Base-by-base conservation (phyloP, 2,888 invertebrate species). In the Lysandra coridon region DNA sequence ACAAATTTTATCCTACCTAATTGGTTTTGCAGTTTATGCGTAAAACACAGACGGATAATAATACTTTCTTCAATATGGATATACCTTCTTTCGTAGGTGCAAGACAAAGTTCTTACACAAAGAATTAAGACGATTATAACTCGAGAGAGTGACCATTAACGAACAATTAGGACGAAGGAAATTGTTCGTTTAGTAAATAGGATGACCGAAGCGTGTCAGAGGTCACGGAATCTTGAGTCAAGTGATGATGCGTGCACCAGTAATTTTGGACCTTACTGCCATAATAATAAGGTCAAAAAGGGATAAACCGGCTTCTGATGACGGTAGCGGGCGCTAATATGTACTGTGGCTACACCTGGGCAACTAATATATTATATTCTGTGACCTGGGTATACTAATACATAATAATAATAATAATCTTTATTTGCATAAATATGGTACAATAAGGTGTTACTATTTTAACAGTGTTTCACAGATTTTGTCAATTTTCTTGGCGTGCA, bases 181-280 rank as follows among this genome's bases (percentile, higher is more conserved):
- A 89, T 86, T 84, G 84, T 81, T 83, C 86, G 87, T 89, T 90
- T 90, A 91, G 84, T 83, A 81, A 84, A 84, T 85, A 84, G 84
- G 84, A 82, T 73, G 82, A 81, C 81, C 82, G 83, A 80, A 82
- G 81, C 82, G 86, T 85, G 88, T 87, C 89, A 89, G 84, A 90
- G 90, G 89, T 87, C 88, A 84, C 82, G 83, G 83, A 83, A 81
- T 81, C 78, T 81, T n/a, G 80, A 81, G 80, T 80, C 80, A 80
- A 78, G 79, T 78, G 83, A 74, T 84, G 85, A 85, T 83, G 14
- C 33, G 69, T 79, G 81, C 64, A 80, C 81, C 80, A 80, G 80
- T 23, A 23, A 23, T 79, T 78, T 80, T 64, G 33, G 30, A 69
- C 69, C 33, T 33, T 69, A 37, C 30, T 4, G 1, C 4, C 1